phyloP scores from a whole-genome alignment of 1,140 invertebrate genomes.

The Rhyzopertha dominica region DNA sequence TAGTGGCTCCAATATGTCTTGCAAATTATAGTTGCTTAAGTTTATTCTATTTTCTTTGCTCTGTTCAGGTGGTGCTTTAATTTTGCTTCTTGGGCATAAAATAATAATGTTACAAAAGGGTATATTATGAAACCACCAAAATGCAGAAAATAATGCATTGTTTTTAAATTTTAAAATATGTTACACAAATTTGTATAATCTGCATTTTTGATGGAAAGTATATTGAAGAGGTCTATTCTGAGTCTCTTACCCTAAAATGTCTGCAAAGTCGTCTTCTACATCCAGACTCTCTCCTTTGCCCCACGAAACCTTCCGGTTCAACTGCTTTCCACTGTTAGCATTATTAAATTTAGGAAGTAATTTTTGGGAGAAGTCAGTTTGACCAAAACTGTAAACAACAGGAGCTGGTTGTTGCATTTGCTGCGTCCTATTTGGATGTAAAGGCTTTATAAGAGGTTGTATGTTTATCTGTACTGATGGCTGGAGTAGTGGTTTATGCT shows the following conservation, averaged over 20 bases:
- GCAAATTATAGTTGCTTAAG: conserved; percentile 49
- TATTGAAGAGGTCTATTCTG: no score
- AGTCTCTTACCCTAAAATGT: conserved; percentile 55
- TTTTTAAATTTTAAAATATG: conserved; percentile 3
- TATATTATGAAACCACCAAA: no score
- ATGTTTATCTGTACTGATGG: conserved; percentile 38
- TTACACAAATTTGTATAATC: conserved; percentile 5
- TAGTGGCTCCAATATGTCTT: conserved; percentile 41
- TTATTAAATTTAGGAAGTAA: conserved; percentile 32
- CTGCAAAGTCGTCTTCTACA: conserved; percentile 54
- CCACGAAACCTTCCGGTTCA: conserved; percentile 38
- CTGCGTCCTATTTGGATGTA: conserved; percentile 32
- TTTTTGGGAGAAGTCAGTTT: conserved; percentile 41
- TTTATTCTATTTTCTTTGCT: conserved; percentile 51
- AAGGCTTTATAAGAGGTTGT: conserved; percentile 38
- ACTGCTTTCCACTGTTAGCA: conserved; percentile 31
- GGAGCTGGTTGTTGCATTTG: conserved; percentile 32
- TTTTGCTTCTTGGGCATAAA: conserved; percentile 37
- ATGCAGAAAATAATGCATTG: conserved; percentile 22
- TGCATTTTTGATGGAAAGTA: not conserved
- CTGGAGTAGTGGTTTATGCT: no score
- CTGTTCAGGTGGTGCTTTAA: conserved; percentile 40
- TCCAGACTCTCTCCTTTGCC: conserved; percentile 30
- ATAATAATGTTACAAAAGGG: conserved; percentile 16
- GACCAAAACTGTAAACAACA: conserved; percentile 43